A percentile compares a stretch with the other conserved stretches of the same genome.
phyloP scores from a whole-genome alignment of 2,113 vertebrate species.

The Cynopterus brachyotis region DNA sequence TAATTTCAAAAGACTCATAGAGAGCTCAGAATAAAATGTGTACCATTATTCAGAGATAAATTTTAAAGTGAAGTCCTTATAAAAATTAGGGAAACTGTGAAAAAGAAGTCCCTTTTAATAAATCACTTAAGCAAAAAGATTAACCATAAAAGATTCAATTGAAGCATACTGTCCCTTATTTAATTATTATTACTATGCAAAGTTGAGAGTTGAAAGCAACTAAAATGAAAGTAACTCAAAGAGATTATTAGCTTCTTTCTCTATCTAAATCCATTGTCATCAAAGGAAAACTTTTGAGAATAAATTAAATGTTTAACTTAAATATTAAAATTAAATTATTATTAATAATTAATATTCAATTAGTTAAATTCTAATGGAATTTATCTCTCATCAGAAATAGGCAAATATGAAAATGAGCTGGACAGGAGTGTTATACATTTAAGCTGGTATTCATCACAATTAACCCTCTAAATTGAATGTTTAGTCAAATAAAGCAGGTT shows the following conservation, averaged over 20 bases:
- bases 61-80: neutral
- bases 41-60: neutral
- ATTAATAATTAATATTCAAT: neutral
- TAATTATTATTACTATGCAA: neutral
- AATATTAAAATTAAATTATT: neutral
- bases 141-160: neutral
- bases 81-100: neutral
- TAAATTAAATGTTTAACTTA: conserved; percentile 22
- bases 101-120: neutral
- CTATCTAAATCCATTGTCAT: neutral
- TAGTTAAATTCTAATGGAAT: neutral
- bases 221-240: neutral
- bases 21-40: neutral
- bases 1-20: neutral
- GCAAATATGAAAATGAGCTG: neutral
- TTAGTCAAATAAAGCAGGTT: neutral
- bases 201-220: neutral
- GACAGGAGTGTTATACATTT: neutral
- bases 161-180: neutral
- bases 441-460: neutral
- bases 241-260: neutral
- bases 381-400: neutral
- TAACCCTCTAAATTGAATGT: neutral
- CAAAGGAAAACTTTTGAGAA: neutral
- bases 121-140: neutral